These are phyloP conservation scores for Amblyopsis rosae DNA, from an alignment of 2,113 vertebrate species.

Conservation along the genomic window DNA sequence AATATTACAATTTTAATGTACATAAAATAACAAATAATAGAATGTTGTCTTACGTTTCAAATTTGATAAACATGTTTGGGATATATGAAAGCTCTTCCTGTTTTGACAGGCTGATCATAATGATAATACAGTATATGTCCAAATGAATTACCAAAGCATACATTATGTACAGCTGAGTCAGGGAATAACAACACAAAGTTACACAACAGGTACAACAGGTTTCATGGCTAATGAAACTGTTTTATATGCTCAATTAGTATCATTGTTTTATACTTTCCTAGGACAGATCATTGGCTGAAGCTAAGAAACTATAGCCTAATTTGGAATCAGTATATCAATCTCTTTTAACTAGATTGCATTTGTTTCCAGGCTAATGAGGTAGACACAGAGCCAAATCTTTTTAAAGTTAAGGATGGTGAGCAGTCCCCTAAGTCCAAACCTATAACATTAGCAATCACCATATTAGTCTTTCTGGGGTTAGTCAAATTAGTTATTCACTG, in stretches of 20 bases:
- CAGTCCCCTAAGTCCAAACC: too few species aligned
- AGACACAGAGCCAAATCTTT: conserved; percentile 22
- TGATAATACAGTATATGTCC: neutral
- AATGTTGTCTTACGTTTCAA: neutral
- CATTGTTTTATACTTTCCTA: conserved; percentile 17
- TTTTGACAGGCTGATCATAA: neutral
- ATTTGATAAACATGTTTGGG: neutral
- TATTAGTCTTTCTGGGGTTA: too few species aligned
- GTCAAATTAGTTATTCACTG: too few species aligned
- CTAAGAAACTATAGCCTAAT: conserved; percentile 38
- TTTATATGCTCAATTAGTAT: conserved; percentile 27
- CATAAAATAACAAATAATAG: neutral
- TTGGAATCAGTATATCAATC: conserved; percentile 47
- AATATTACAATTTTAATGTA: neutral
- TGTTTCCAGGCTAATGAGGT: neutral
- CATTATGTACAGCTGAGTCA: neutral
- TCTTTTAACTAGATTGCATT: conserved; percentile 49
- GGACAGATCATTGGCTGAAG: conserved; percentile 5
- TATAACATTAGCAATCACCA: too few species aligned
- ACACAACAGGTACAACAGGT: neutral
- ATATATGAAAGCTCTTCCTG: neutral
- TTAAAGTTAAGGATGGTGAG: neutral
- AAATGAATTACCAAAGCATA: neutral
- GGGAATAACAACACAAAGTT: neutral
- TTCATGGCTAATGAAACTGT: neutral